Base-by-base conservation (phyloP, 2,797 vertebrate species). In the Lepus townsendii region DNA sequence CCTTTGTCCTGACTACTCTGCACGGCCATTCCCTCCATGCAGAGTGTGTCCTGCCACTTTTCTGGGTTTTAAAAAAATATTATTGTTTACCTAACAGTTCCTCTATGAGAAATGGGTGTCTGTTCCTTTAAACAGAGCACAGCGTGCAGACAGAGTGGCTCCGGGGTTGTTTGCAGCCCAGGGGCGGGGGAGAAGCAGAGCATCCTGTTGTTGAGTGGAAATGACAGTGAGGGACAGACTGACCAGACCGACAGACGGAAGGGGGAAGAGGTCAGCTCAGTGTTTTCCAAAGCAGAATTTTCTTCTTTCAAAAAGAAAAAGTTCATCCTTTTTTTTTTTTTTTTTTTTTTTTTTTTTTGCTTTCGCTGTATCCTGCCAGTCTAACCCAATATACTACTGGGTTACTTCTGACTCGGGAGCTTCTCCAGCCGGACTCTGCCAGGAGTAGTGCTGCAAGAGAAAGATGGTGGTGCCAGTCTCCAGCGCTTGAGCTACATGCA, bases 61-160 rank as follows among this genome's bases (percentile, higher is more conserved):
- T 97, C 94, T 97, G 93, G 96, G 96, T 97, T 93, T 88, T 84
- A 97, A 95, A 94, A 97, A 95, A 97, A 97, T 95, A 97, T 96
- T 97, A 97, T 95, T 97, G 97, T 98, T 98, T 97, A 98, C 97
- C 92, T 97, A 97, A 97, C 13, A 66, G 96, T 96, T 97, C 97
- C 94, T 94, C 52, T 68, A 96, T 95, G 96, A 97, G 97, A 97
- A 97, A 97, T 94, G 96, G 84, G 94, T 94, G 96, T 97, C 96
- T 98, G 97, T 88, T 96, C 95, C 98, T 97, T 97, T 98, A 97
- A 97, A 96, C 94, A 93, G 95, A 94, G 87, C 11, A 0, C 96
- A 82, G 80, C 4, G 52, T 4, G 96, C 95, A 96, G 97, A 98
- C 98, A 97, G 96, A 97, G 95, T 0, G 97, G 97, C 97, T 98